These are phyloP conservation scores for Oncorhynchus kisutch DNA, from an alignment of 2,113 vertebrate genomes.

Conservation along the genomic window DNA sequence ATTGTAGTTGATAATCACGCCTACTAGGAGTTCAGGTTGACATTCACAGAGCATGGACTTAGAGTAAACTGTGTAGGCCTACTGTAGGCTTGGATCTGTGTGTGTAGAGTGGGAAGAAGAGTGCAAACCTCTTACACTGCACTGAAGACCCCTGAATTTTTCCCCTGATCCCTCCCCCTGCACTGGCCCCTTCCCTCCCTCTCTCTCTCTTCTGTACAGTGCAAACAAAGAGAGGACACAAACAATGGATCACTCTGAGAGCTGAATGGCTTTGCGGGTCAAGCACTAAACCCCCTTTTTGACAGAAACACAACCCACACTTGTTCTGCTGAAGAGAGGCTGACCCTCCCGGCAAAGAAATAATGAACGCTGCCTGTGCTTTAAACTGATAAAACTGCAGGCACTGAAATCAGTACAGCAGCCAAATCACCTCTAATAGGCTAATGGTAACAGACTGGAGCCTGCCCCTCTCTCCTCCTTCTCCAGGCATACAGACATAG, in stretches of 20 bases:
- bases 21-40: too few relatives aligned
- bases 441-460: constrained; percentile 60
- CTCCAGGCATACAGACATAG: constrained; percentile 53
- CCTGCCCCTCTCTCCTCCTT: constrained; percentile 51
- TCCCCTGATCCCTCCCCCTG: constrained; percentile 47
- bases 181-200: constrained; percentile 57
- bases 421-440: constrained; percentile 62
- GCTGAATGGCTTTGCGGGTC: constrained; percentile 75
- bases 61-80: not conserved
- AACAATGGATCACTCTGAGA: constrained; percentile 75
- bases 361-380: constrained; percentile 74
- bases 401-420: constrained; percentile 65
- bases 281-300: constrained; percentile 74
- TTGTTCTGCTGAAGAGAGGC: constrained; percentile 79
- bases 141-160: constrained; percentile 48
- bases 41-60: too few relatives aligned
- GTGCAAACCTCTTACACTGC: constrained; percentile 55
- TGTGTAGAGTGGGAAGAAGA: constrained; percentile 27
- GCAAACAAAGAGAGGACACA: constrained; percentile 77
- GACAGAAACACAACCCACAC: constrained; percentile 77
- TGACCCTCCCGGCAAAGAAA: constrained; percentile 71
- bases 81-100: constrained; percentile 21
- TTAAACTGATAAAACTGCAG: constrained; percentile 71
- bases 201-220: constrained; percentile 61
- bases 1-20: too few relatives aligned